phyloP scores from a whole-genome alignment of 92 coral and sea anemone species.

The Meandrina meandrites region DNA sequence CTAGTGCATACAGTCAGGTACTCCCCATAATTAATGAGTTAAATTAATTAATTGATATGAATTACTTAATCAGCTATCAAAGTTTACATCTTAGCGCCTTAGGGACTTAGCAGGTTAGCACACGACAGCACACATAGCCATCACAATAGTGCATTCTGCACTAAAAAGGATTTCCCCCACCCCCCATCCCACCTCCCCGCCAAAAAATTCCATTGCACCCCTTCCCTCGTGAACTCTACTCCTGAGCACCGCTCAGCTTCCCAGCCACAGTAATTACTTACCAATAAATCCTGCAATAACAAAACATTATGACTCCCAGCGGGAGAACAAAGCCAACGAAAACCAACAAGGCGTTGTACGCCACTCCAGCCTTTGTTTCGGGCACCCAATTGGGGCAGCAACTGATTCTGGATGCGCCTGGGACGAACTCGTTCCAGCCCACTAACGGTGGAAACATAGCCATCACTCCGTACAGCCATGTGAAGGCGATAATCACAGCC shows the following conservation, averaged over 20 bases:
- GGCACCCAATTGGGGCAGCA: conserved; percentile 72
- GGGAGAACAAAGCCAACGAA: conserved; percentile 64
- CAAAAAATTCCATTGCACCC: not conserved
- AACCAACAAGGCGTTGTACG: conserved; percentile 57
- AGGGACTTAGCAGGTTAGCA: too few species aligned
- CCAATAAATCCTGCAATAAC: conserved; percentile 58
- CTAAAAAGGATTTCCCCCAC: too few species aligned
- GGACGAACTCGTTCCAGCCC: conserved; percentile 71
- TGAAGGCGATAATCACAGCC: conserved; percentile 34
- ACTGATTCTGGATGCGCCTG: conserved; percentile 60
- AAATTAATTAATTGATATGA: too few species aligned
- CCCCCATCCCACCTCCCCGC: too few species aligned
- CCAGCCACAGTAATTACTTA: not conserved
- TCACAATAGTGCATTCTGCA: too few species aligned
- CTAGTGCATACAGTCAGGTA: too few species aligned
- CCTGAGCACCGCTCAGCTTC: not conserved
- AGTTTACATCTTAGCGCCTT: too few species aligned
- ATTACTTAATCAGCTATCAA: too few species aligned
- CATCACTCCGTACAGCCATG: conserved; percentile 55
- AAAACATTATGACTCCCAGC: conserved; percentile 22
- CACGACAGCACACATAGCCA: too few species aligned
- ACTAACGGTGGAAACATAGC: conserved; percentile 62
- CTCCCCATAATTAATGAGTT: too few species aligned
- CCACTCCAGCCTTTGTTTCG: conserved; percentile 36
- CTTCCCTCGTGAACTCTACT: not conserved